A percentile compares a stretch with the other conserved stretches of the same genome.
Evolutionary conservation across 35 echinoderm and acorn worm species (phyloP).

Genomic region (Heliocidaris tuberculata): DNA sequence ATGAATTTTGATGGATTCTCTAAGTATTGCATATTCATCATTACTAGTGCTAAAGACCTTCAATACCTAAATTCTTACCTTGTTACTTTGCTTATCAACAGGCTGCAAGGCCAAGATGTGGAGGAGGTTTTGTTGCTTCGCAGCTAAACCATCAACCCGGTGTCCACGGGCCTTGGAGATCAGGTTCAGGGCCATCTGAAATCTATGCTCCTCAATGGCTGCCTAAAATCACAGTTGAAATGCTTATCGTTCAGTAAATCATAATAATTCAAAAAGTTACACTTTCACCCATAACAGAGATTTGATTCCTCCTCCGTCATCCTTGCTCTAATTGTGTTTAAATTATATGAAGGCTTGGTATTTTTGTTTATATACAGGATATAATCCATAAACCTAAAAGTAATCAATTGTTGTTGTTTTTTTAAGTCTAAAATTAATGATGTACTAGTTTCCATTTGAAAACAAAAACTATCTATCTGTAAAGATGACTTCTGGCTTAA

Average conservation of each 20-base stretch:
- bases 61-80: neutral
- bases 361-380: no score
- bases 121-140: slow-evolving; percentile 66
- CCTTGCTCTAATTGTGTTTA: neutral
- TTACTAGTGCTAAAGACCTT: neutral
- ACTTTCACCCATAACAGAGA: neutral
- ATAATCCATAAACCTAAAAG: no score
- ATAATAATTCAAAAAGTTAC: neutral
- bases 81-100: neutral
- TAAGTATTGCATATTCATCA: neutral
- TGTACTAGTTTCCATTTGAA: no score
- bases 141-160: slow-evolving; percentile 49
- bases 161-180: slow-evolving; percentile 73
- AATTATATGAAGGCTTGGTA: no score
- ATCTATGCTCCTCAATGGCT: slow-evolving; percentile 75
- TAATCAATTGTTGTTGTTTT: no score
- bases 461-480: no score
- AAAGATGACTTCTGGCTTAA: no score
- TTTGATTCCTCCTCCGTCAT: no score
- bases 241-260: neutral
- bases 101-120: slow-evolving; percentile 70
- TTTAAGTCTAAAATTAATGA: no score
- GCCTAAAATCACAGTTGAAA: slow-evolving; percentile 50
- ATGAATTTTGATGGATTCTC: no score
- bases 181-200: slow-evolving; percentile 77